A percentile compares a stretch with the other conserved stretches of the same genome.
Evolutionary conservation across 1,140 invertebrate species (phyloP).

Genomic region (Bombus terrestris): DNA sequence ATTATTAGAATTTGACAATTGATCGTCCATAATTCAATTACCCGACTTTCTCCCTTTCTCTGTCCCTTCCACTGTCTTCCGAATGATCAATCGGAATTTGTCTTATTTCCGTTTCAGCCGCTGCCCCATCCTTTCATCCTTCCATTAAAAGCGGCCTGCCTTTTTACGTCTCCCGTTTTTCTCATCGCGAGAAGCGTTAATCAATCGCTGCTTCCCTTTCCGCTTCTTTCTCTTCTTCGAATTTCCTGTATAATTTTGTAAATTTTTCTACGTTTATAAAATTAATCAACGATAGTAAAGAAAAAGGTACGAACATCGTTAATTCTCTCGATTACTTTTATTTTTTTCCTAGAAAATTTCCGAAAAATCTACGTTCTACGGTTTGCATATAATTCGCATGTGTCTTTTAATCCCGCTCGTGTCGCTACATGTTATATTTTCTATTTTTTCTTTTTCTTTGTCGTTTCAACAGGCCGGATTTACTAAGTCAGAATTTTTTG

Average conservation of each 20-base stretch:
- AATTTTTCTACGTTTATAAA: too few relatives aligned
- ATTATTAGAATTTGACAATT: constrained; percentile 36
- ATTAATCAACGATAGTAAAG: too few relatives aligned
- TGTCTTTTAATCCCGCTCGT: too few relatives aligned
- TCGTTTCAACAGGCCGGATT: background rate
- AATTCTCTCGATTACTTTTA: background rate
- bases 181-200: constrained; percentile 34
- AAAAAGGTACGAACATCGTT: too few relatives aligned
- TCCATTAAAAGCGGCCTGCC: background rate
- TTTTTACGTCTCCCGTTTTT: background rate
- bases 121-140: constrained; percentile 23
- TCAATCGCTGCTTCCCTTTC: constrained; percentile 36
- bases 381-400: background rate
- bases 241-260: background rate
- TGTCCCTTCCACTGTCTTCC: background rate
- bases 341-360: background rate
- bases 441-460: background rate
- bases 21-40: constrained; percentile 38
- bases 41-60: background rate
- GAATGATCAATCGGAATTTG: constrained; percentile 36
- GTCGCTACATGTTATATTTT: background rate
- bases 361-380: background rate
- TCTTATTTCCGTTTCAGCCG: constrained; percentile 51
- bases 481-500: too few relatives aligned
- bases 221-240: background rate